Percentiles rank a stretch among this genome's conserved stretches.
Conservation (phyloP, 2,797 vertebrate genomes). For the Pseudochromis fuscus region DNA sequence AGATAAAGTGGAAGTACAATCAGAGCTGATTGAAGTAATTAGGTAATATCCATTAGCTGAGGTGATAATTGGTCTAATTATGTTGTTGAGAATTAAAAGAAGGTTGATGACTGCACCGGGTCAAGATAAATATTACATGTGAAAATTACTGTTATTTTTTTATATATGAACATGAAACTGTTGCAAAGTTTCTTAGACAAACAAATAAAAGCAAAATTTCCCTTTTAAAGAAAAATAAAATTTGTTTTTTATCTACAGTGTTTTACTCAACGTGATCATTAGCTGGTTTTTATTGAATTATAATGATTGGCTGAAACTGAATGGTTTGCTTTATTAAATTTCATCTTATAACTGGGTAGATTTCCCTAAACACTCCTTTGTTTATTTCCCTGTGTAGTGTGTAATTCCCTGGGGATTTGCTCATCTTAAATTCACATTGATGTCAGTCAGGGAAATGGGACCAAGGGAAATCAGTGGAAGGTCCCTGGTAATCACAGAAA, state of each 20-base stretch:
- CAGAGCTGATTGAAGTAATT: constrained; percentile 73
- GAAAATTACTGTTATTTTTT: constrained; percentile 4
- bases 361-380: constrained; percentile 23
- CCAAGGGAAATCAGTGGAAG: constrained; percentile 40
- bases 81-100: constrained; percentile 55
- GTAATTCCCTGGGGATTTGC: constrained; percentile 27
- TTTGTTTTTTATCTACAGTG: neutral
- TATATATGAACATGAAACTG: neutral
- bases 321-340: constrained; percentile 31
- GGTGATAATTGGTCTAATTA: constrained; percentile 64
- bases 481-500: constrained; percentile 31
- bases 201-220: neutral
- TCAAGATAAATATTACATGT: constrained; percentile 30
- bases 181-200: constrained; percentile 1
- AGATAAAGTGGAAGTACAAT: constrained; percentile 63
- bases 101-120: constrained; percentile 1
- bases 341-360: constrained; percentile 18
- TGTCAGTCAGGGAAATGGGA: constrained; percentile 44
- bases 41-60: constrained; percentile 53
- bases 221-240: no score
- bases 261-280: neutral
- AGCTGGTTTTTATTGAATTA: constrained; percentile 6
- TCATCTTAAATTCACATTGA: constrained; percentile 34
- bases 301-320: constrained; percentile 9
- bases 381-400: constrained; percentile 22